These are phyloP conservation scores for Lottia gigantea DNA, from an alignment of 2,888 invertebrate genomes.

Conservation along the genomic window DNA sequence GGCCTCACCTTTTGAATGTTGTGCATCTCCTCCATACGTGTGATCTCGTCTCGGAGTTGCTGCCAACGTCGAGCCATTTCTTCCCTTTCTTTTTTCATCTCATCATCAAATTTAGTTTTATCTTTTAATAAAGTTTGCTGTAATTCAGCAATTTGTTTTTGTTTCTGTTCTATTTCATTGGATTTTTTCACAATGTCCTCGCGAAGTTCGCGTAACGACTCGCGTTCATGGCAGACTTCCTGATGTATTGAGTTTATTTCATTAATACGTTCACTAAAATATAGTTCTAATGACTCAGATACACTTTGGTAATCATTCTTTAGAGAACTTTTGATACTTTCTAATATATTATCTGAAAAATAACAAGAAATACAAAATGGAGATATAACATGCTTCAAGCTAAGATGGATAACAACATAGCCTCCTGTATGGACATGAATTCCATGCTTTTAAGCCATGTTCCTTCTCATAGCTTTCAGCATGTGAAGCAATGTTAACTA, in stretches of 20 bases:
- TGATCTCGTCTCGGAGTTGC: constrained; percentile 58
- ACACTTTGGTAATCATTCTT: constrained; percentile 48
- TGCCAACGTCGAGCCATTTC: constrained; percentile 62
- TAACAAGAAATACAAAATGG: background rate
- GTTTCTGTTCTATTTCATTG: constrained; percentile 41
- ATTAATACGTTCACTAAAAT: constrained; percentile 46
- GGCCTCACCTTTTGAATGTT: constrained; percentile 55
- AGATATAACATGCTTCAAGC: too few relatives aligned
- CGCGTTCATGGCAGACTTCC: constrained; percentile 19
- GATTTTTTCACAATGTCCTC: constrained; percentile 43
- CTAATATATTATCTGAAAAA: constrained; percentile 43
- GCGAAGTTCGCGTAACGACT: constrained; percentile 33
- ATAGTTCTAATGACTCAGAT: constrained; percentile 50
- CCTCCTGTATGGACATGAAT: too few relatives aligned
- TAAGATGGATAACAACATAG: too few relatives aligned
- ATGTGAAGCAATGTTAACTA: too few relatives aligned
- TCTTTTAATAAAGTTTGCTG: constrained; percentile 43
- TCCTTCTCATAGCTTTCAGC: too few relatives aligned
- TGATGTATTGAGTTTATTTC: constrained; percentile 44
- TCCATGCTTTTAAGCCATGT: too few relatives aligned
- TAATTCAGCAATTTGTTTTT: constrained; percentile 43
- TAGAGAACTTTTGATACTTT: constrained; percentile 48
- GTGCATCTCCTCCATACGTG: constrained; percentile 59
- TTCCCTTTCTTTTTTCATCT: constrained; percentile 52
- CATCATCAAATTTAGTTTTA: constrained; percentile 43